Evolutionary conservation across 2,113 vertebrate species (phyloP).

Genomic region (Cygnus buccinator): DNA sequence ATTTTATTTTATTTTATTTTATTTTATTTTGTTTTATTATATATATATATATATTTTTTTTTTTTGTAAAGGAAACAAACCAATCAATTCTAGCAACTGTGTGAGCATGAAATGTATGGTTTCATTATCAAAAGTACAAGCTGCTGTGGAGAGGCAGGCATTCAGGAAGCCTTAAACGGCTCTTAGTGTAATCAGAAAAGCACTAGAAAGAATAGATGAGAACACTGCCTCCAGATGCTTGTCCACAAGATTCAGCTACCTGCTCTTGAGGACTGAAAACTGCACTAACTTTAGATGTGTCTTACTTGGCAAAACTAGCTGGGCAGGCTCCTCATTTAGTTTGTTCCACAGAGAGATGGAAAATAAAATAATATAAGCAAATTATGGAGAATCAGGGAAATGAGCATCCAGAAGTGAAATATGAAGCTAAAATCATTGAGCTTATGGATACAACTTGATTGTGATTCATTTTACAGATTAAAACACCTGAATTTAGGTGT

Average conservation of each 20-base stretch:
- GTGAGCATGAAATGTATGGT: background rate
- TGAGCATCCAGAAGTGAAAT: background rate
- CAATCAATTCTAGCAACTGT: background rate
- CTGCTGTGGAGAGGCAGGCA: background rate
- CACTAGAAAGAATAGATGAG: background rate
- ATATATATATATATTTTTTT: background rate
- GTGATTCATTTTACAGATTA: background rate
- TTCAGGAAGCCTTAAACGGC: background rate
- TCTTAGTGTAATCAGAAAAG: background rate
- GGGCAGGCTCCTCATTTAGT: background rate
- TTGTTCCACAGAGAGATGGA: background rate
- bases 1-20: too few relatives aligned
- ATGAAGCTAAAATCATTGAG: background rate
- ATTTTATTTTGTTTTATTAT: too few relatives aligned
- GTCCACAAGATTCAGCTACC: background rate
- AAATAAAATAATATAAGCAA: background rate
- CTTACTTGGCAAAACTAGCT: background rate
- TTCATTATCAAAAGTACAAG: background rate
- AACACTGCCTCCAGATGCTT: background rate
- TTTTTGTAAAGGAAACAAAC: background rate
- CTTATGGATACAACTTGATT: fast-evolving
- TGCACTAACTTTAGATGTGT: background rate
- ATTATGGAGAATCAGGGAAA: background rate
- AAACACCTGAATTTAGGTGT: background rate
- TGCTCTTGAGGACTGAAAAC: background rate